Evolutionary conservation across 2,797 vertebrate genomes (phyloP), one percentile per base, ranked within the genome.

Genomic region (Schizothorax lantsangensis): DNA sequence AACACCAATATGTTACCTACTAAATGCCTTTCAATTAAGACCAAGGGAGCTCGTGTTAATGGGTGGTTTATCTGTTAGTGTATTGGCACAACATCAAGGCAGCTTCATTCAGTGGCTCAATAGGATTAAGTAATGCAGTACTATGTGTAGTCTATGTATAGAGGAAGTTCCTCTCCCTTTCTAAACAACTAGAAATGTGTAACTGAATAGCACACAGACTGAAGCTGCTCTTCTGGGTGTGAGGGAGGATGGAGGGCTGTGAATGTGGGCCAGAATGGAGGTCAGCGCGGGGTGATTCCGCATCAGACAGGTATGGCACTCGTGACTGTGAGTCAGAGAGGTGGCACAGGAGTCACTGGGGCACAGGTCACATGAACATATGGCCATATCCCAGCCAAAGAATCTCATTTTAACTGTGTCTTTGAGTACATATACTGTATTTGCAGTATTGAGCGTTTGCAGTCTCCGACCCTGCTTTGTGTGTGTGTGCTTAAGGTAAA

Each of bases 331-430:
- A 87, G 88, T 84, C 83, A 69, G 43, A 86, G 72, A 83, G 74
- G 84, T 90, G 79, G 73, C 80, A 57, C 74, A 66, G 68, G 80
- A 86, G 88, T 83, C 87, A 90, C 57, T 73, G 59, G 57, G 66
- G 85, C 64, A 87, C 47, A 68, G 85, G 83, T 87, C 79, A 88
- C 83, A 23, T 72, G 64, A 36, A 54, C 88, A 74, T 52, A 49
- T 19, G 43, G 71, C 49, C 57, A 74, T 49, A 38, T 52, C 59
- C 73, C 45, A 78, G 6, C 2, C 21, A 30, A 68, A 78, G 33
- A 84, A 77, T 77, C 59, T 66, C 30, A 54, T 84, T 40, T 21
- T n/a, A n/a, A 83, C 38, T 78, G 21, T 54, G 26, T 57, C 52
- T 77, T 23, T 36, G 19, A 36, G 66, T 9, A 68, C 64, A 36